phyloP scores from a whole-genome alignment of 2,888 invertebrate species.

The Taenaris catops region DNA sequence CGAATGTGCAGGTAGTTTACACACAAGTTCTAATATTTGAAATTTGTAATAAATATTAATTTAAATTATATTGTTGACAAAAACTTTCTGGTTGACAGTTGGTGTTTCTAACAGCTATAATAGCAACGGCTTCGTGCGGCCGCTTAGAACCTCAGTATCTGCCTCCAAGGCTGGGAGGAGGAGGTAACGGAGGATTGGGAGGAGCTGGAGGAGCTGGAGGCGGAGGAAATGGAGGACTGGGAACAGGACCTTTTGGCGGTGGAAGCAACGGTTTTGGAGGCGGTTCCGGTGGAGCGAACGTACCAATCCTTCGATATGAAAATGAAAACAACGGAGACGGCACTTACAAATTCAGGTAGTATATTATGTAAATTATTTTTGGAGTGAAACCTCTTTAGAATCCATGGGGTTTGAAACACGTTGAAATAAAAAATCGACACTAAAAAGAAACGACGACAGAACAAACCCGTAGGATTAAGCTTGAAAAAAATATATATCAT shows the following conservation, averaged over 20 bases:
- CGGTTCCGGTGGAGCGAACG: conserved; percentile 52
- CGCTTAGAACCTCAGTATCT: conserved; percentile 50
- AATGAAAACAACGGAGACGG: conserved; percentile 84
- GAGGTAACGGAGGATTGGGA: conserved; percentile 29
- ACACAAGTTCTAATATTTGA: too few species aligned
- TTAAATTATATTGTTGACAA: too few species aligned
- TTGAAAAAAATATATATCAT: too few species aligned
- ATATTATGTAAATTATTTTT: too few species aligned
- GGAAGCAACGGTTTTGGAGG: conserved; percentile 36
- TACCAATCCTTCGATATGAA: conserved; percentile 81
- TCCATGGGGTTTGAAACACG: too few species aligned
- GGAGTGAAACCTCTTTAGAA: too few species aligned
- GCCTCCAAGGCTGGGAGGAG: conserved; percentile 40
- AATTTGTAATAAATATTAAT: too few species aligned
- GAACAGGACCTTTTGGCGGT: conserved; percentile 30
- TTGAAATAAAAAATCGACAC: too few species aligned
- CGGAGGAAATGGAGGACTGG: conserved; percentile 36
- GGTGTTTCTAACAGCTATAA: conserved; percentile 39
- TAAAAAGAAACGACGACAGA: too few species aligned
- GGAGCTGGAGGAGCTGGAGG: conserved; percentile 29
- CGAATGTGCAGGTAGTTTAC: too few species aligned
- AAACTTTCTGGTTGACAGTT: conserved; percentile 28
- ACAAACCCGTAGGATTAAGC: too few species aligned
- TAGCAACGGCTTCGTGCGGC: conserved; percentile 53
- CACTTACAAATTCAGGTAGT: conserved; percentile 82